A percentile compares a stretch with the other conserved stretches of the same genome.
phyloP scores from a whole-genome alignment of 2,888 invertebrate genomes.

The Lobophora halterata region DNA sequence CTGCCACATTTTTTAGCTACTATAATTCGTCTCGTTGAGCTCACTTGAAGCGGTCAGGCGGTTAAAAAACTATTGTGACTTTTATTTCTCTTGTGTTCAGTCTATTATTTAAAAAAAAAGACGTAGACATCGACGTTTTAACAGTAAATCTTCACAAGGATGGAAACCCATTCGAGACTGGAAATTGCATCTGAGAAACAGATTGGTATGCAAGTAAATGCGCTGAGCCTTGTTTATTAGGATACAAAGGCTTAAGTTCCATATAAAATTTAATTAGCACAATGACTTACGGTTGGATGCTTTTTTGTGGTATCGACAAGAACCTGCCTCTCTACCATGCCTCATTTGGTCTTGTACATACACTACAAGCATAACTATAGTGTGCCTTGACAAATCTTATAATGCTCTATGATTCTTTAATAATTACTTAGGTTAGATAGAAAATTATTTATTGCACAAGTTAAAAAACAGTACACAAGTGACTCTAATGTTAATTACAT shows the following conservation, averaged over 20 bases:
- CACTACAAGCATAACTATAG: too few relatives aligned
- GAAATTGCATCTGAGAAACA: conserved; percentile 18
- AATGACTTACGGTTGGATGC: background rate
- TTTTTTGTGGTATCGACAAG: conserved; percentile 3
- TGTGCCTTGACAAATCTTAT: too few relatives aligned
- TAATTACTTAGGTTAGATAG: too few relatives aligned
- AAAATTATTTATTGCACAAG: too few relatives aligned
- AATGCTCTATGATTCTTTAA: too few relatives aligned
- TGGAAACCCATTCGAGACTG: conserved; percentile 19
- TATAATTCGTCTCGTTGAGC: conserved; percentile 63
- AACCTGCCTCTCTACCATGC: background rate
- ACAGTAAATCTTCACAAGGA: conserved; percentile 25
- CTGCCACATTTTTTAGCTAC: conserved; percentile 65
- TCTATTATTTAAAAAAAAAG: conserved; percentile 24
- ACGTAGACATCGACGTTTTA: conserved; percentile 10
- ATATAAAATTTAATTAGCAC: conserved; percentile 11
- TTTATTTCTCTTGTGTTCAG: conserved; percentile 37
- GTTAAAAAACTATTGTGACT: conserved; percentile 44
- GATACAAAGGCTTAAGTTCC: conserved; percentile 4
- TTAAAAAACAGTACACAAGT: too few relatives aligned
- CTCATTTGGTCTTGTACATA: background rate
- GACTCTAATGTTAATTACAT: too few relatives aligned
- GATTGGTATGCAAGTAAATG: conserved; percentile 20
- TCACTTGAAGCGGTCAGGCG: conserved; percentile 49
- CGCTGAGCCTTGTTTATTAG: conserved; percentile 14